Base-by-base conservation (phyloP, 1,140 invertebrate species). In the Lordiphosa stackelbergi region DNA sequence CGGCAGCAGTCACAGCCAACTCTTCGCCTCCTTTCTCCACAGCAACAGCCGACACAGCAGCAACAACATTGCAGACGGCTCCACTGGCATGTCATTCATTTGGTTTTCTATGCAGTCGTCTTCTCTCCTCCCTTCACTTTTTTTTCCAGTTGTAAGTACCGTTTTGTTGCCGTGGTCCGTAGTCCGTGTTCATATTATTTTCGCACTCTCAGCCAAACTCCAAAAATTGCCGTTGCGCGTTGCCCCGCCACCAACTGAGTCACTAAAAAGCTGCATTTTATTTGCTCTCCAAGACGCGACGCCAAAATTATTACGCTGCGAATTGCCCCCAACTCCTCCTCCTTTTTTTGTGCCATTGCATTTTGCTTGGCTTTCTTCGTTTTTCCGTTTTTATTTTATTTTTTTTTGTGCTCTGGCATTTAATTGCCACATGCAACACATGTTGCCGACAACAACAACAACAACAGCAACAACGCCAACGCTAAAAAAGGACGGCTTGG, bases 191-290 rank as follows among this genome's bases (percentile, higher is more conserved):
- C 64, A 58, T 52, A 71, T 74, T 74, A 74, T 73, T 74, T 74
- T 74, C 66, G 66, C 68, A 70, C 68, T 68, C 68, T 45, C 31
- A 19, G 12, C 49, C 55, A 43, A 53, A 56, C 69, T 59, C 69
- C 53, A 62, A 59, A 51, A 53, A 61, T 40, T 54, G 24, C 22
- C 35, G 12, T 40, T 45, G 9, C 22, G 22, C 35, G n/a, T n/a
- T 37, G 47, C 47, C 60, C 54, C 53, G 64, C 66, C 56, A 46
- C 53, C 72, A 53, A 74, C 66, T 75, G 66, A 75, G 72, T 75
- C 66, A 75, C 72, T 75, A 75, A 75, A 75, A 75, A 75, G 72
- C 73, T 55, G 57, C 72, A 75, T 75, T 75, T 75, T 75, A 75
- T 75, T 74, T 74, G 65, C 66, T 69, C 71, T 74, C 51, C 66